Conservation (phyloP, 2,888 invertebrate species). For the Lottia gigantea region DNA sequence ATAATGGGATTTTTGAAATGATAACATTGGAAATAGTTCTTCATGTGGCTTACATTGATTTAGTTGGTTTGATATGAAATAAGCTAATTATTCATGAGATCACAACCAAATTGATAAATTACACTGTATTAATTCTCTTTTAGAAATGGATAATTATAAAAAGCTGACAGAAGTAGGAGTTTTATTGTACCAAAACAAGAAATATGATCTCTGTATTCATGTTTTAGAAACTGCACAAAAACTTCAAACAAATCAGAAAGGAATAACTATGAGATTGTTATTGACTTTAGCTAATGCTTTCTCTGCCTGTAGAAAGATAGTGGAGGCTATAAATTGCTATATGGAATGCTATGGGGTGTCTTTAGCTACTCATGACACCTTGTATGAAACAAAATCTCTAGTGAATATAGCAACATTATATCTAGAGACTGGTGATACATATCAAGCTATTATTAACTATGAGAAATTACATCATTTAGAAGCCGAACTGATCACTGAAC, state of each 20-base stretch:
- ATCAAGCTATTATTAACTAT: slow-evolving; percentile 62
- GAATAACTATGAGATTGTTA: slow-evolving; percentile 60
- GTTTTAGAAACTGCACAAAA: slow-evolving; percentile 58
- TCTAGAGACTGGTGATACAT: slow-evolving; percentile 55
- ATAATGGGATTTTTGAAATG: no score
- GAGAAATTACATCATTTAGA: slow-evolving; percentile 62
- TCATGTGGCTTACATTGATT: no score
- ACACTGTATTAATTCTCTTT: no score
- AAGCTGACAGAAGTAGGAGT: slow-evolving; percentile 64
- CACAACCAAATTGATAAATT: no score
- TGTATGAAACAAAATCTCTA: slow-evolving; percentile 63
- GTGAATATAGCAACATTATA: slow-evolving; percentile 64
- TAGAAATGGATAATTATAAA: slow-evolving; percentile 63
- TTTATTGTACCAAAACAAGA: slow-evolving; percentile 52
- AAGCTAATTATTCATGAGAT: no score
- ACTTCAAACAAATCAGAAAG: slow-evolving; percentile 63
- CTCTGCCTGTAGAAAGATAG: slow-evolving; percentile 51
- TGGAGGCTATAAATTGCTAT: slow-evolving; percentile 58
- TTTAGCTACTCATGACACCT: slow-evolving; percentile 60
- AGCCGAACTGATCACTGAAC: slow-evolving; percentile 42
- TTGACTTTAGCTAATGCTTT: slow-evolving; percentile 61
- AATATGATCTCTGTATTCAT: slow-evolving; percentile 54
- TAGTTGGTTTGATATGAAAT: no score
- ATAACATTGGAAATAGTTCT: no score
- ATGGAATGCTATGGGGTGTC: slow-evolving; percentile 61